A percentile compares a stretch with the other conserved stretches of the same genome.
Evolutionary conservation across 2,888 invertebrate genomes (phyloP).

Genomic region (Tipula confusa): DNA sequence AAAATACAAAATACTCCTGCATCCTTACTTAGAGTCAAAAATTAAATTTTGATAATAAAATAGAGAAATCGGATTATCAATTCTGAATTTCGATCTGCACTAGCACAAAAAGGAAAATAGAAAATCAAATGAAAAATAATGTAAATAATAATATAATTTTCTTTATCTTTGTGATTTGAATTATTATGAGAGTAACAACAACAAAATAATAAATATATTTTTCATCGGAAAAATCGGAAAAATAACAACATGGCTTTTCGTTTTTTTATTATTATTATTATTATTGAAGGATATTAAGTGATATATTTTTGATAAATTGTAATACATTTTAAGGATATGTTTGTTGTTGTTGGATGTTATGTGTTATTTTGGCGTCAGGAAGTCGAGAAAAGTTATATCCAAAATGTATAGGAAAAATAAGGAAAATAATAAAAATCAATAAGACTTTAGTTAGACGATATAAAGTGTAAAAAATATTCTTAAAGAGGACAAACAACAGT

Average conservation of each 20-base stretch:
- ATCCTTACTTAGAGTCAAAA: too few relatives aligned
- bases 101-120: neutral
- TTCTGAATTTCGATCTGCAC: too few relatives aligned
- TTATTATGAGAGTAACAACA: neutral
- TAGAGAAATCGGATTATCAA: too few relatives aligned
- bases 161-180: neutral
- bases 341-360: neutral
- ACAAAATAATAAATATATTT: neutral
- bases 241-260: neutral
- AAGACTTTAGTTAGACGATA: neutral
- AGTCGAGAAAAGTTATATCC: neutral
- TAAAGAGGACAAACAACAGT: neutral
- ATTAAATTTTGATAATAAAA: too few relatives aligned
- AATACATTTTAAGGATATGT: slow-evolving; percentile 5
- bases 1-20: too few relatives aligned
- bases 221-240: neutral
- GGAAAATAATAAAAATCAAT: neutral
- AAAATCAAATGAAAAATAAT: slow-evolving; percentile 20
- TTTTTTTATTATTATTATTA: neutral
- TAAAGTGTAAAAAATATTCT: neutral
- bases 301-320: slow-evolving; percentile 13
- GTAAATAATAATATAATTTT: slow-evolving; percentile 20
- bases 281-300: slow-evolving; percentile 25
- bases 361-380: neutral
- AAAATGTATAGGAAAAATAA: neutral